phyloP scores from a whole-genome alignment of 2,888 invertebrate species.

The Tineola bisselliella region DNA sequence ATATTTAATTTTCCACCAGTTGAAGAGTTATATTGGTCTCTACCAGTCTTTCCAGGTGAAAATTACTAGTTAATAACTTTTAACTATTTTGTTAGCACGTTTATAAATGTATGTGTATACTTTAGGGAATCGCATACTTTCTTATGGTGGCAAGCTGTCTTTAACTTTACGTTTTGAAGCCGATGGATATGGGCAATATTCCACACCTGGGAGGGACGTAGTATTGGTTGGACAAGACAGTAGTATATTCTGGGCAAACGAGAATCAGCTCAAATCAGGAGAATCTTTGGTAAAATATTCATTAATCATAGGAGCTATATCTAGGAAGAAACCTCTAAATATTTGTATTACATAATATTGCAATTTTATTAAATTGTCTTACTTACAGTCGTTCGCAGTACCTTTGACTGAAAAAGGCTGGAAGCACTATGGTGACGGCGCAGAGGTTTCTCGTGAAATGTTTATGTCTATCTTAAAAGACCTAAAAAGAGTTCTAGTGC shows the following conservation, averaged over 20 bases:
- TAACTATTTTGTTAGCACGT: too few relatives aligned
- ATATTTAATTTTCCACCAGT: conserved; percentile 37
- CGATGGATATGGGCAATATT: conserved; percentile 45
- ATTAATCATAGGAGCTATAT: too few relatives aligned
- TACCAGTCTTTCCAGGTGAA: conserved; percentile 51
- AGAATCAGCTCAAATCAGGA: conserved; percentile 63
- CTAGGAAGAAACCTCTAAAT: too few relatives aligned
- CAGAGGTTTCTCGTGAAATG: conserved; percentile 75
- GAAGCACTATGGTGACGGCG: conserved; percentile 55
- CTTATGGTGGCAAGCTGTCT: conserved; percentile 86
- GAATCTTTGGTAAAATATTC: conserved; percentile 65
- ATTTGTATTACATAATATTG: too few relatives aligned
- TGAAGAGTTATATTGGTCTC: conserved; percentile 48
- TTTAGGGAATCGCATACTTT: conserved; percentile 77
- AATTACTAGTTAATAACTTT: too few relatives aligned
- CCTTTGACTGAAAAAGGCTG: conserved; percentile 74
- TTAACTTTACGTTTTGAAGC: conserved; percentile 78
- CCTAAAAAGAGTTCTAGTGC: conserved; percentile 82
- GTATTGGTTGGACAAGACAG: conserved; percentile 82
- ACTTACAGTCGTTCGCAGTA: conserved; percentile 69
- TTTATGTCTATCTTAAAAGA: conserved; percentile 86
- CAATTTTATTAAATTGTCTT: too few relatives aligned
- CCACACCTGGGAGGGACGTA: conserved; percentile 79
- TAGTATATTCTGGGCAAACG: conserved; percentile 80
- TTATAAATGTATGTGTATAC: neutral